These are phyloP conservation scores for Sphaerodactylus townsendi DNA, from an alignment of 2,113 vertebrate genomes.

Conservation along the genomic window DNA sequence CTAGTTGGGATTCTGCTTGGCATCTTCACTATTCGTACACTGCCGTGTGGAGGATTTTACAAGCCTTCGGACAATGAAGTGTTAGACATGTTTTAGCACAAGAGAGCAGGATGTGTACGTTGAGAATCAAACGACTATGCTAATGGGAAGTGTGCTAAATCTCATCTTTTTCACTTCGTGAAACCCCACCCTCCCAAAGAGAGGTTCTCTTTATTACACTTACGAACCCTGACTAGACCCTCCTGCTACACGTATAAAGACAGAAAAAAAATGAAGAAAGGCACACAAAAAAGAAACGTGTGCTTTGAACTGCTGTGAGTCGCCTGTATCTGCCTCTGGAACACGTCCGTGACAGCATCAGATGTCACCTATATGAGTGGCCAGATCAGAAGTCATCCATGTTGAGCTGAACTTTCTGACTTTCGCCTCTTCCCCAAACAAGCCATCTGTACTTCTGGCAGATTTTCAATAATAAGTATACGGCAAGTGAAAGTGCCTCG, in stretches of 20 bases:
- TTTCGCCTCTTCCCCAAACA: not conserved
- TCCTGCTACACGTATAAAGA: not conserved
- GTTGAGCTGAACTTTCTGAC: not conserved
- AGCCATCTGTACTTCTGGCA: not conserved
- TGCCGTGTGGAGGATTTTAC: not conserved
- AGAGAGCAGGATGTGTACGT: not conserved
- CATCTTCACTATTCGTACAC: not conserved
- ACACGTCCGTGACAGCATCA: not conserved
- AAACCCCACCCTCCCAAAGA: not conserved
- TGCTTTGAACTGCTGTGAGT: constrained; percentile 1
- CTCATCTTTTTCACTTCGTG: not conserved
- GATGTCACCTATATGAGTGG: not conserved
- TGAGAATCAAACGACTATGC: not conserved
- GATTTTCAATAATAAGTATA: not conserved
- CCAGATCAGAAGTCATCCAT: not conserved
- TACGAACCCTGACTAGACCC: not conserved
- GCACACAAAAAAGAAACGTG: not conserved
- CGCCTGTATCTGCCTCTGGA: not conserved
- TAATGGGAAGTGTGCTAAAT: constrained; percentile 12
- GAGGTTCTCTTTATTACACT: not conserved
- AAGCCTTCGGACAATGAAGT: not conserved
- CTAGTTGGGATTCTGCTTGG: not conserved
- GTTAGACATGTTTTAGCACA: not conserved
- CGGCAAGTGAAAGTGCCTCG: not conserved
- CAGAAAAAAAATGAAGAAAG: not conserved